Evolutionary conservation across 2,113 vertebrate genomes (phyloP), one percentile per base, ranked within the genome.

Genomic region (Cyprinodon tularosa): DNA sequence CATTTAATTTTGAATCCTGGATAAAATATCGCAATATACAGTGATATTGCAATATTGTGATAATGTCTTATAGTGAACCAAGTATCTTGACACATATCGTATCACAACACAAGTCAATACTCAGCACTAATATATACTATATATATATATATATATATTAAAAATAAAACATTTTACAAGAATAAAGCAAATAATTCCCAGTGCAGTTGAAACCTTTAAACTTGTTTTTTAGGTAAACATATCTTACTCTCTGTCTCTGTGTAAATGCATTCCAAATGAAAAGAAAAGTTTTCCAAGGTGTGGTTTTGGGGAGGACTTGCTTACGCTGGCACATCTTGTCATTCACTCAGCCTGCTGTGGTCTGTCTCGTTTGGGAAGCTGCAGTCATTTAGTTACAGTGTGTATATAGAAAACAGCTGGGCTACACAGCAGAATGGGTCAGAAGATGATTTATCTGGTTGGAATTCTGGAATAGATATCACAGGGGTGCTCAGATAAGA

Each of bases 261-360:
- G 59, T 68, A 12, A 12, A 48, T 65, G 17, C 68, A 76, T 86
- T 67, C 63, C 22, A 20, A 38, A 20, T 42, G 62, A 74, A 62
- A 29, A 20, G 37, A 76, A 44, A 53, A 84, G 71, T 63, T 87
- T 90, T 86, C 71, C 74, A 77, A 77, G 82, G 64, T 81, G 88
- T 82, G 85, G 84, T 86, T 90, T 86, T 87, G 86, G 89, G 85
- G 78, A 88, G 90, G 87, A 29, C 79, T 81, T 84, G 61, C 82
- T 84, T 70, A 53, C 62, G 15, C 76, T 89, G 88, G 86, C 82
- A 85, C 79, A 80, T 84, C 61, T 71, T 82, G 70, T 79, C 57
- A 50, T 39, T 84, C 38, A 10, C 78, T 69, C 65, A 72, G 64
- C 68, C 72, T 72, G 71, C 47, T 50, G 44, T 75, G 83, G 81